Evolutionary conservation across 2,888 invertebrate genomes (phyloP), one percentile per base, ranked within the genome.

Genomic region (Pharmacophagus antenor): DNA sequence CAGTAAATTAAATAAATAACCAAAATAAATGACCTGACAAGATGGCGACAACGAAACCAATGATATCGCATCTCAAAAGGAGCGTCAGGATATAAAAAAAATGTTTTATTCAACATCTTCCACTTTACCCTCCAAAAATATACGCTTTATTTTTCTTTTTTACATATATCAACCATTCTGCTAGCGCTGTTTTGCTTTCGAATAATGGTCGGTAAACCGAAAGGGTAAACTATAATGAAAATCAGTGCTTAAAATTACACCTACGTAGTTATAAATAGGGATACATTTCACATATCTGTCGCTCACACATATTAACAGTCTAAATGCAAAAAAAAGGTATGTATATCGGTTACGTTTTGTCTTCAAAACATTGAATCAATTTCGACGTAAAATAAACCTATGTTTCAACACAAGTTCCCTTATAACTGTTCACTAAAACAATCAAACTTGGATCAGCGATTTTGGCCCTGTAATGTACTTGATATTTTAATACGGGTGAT

Each of bases 21-120:
- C 17, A 44, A 53, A 64, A 63, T 68, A 68, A 68, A 73, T 71
- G 68, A 66, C 65, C 70, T 72, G 70, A 70, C 74, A 72, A 42
- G 52, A 22, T 23, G 48, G 17, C 52, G 52, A 53, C 41, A 53
- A 53, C 42, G 42, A 44, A 23, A 42, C 18, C 44, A 44, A 25
- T 18, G 42, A 25, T 53, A 44, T 44, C 25, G 25, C 18, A 53
- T 53, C 42, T 23, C 23, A 25, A 18, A 44, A 42, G 42, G n/a
- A 42, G 23, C 10, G 22, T 23, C 25, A 41, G 23, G 21, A 53
- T 20, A 27, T 47, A 15, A 55, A 21, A 37, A 31, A 27, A 10
- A 8, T 27, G 7, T 8, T 27, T 27, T 10, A 2, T 27, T 27
- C 10, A 27, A 27, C 7, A 7, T 27, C 10, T 10, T 10, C 10